These are phyloP conservation scores for Bruchidius siliquastri DNA, from an alignment of 2,888 invertebrate species.

Conservation along the genomic window DNA sequence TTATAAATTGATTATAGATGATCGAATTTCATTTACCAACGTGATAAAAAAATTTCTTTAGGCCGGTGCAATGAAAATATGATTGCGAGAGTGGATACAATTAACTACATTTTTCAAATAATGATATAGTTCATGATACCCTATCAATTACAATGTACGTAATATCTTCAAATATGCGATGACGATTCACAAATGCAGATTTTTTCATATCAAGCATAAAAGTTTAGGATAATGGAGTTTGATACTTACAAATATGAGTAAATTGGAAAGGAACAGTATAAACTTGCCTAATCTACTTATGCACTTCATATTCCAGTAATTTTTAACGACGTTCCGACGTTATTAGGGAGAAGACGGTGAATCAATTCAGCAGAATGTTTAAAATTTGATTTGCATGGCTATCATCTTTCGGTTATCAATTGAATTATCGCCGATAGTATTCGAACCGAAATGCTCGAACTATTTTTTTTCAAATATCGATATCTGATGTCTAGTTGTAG, in stretches of 20 bases:
- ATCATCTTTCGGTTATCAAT: background rate
- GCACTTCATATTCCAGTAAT: slow-evolving; percentile 18
- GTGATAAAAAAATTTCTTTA: too few species aligned
- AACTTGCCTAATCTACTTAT: slow-evolving; percentile 21
- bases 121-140: too few species aligned
- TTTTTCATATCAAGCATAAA: too few species aligned
- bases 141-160: too few species aligned
- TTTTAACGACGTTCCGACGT: background rate
- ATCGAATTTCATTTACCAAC: too few species aligned
- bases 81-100: too few species aligned
- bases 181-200: too few species aligned
- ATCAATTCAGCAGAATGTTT: background rate
- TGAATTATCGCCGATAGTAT: background rate
- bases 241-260: slow-evolving; percentile 24
- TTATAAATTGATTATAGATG: too few species aligned
- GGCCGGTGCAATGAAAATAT: too few species aligned
- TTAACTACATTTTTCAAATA: too few species aligned
- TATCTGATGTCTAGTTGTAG: background rate
- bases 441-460: background rate
- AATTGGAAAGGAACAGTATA: slow-evolving; percentile 23
- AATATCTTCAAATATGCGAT: too few species aligned
- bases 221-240: too few species aligned
- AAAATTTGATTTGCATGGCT: background rate
- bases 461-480: background rate
- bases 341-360: background rate